phyloP scores from a whole-genome alignment of 2,888 invertebrate species.

The Aporophyla lueneburgensis region DNA sequence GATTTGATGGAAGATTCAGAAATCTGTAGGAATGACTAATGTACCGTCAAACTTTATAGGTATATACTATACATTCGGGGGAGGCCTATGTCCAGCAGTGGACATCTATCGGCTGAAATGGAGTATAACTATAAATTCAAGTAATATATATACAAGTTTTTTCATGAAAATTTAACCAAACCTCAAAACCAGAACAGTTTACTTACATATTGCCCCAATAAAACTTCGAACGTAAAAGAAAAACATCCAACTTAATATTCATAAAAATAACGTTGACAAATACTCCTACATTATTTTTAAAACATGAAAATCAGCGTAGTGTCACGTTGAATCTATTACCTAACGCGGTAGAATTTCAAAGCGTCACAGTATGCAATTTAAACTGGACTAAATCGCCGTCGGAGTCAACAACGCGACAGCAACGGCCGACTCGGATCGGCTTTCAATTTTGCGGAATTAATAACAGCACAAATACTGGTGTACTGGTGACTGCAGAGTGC shows the following conservation, averaged over 20 bases:
- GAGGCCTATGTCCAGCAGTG: no score
- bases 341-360: conserved; percentile 69
- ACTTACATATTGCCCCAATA: not conserved
- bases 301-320: conserved; percentile 40
- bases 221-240: not conserved
- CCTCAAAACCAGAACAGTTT: no score
- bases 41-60: not conserved
- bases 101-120: no score
- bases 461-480: conserved; percentile 78
- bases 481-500: conserved; percentile 58
- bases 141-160: not conserved
- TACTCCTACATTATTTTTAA: conserved; percentile 48
- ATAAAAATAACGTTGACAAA: conserved; percentile 22
- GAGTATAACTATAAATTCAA: no score
- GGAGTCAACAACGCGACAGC: conserved; percentile 69
- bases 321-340: conserved; percentile 59
- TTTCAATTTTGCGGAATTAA: conserved; percentile 85
- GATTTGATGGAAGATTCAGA: conserved; percentile 27
- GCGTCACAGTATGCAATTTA: conserved; percentile 70
- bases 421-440: conserved; percentile 75
- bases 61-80: not conserved
- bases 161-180: not conserved
- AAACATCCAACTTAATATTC: conserved; percentile 11
- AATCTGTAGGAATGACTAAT: conserved; percentile 15
- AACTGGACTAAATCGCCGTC: conserved; percentile 69